These are phyloP conservation scores for Sebastiscus albofasciatus DNA, from an alignment of 2,797 vertebrate species.

Conservation along the genomic window DNA sequence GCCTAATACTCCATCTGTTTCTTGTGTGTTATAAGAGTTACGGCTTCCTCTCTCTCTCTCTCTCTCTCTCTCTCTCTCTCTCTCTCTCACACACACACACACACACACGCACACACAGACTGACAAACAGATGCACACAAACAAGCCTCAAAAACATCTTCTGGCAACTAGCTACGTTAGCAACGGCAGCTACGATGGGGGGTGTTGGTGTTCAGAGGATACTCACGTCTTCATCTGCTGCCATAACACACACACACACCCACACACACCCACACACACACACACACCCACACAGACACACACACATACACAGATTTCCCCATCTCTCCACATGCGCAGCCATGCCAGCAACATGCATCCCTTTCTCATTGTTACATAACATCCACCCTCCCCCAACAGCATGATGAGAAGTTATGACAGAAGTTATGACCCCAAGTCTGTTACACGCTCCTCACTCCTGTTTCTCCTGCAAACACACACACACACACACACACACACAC, in stretches of 20 bases:
- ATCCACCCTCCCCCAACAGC: conserved; percentile 27
- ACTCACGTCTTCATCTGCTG: background rate
- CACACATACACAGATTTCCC: background rate
- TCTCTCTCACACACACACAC: background rate
- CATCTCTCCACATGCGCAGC: conserved; percentile 13
- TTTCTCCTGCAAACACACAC: conserved; percentile 12
- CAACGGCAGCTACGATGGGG: background rate
- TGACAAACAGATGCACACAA: conserved; percentile 14
- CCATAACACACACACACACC: background rate
- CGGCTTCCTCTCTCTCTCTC: background rate
- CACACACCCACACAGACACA: no score
- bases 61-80: background rate
- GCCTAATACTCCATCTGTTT: conserved; percentile 69
- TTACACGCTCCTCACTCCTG: conserved; percentile 19
- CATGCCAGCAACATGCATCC: conserved; percentile 51
- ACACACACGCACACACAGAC: background rate
- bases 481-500: background rate
- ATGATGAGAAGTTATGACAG: conserved; percentile 49
- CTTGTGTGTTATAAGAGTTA: conserved; percentile 21
- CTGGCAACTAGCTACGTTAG: conserved; percentile 10
- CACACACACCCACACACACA: background rate
- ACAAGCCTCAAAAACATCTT: conserved; percentile 23
- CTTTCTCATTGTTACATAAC: conserved; percentile 58
- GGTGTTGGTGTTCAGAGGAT: conserved; percentile 15
- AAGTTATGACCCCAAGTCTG: conserved; percentile 57